Base-by-base conservation (phyloP, 2,888 invertebrate genomes). In the Stegana nigrithorax region DNA sequence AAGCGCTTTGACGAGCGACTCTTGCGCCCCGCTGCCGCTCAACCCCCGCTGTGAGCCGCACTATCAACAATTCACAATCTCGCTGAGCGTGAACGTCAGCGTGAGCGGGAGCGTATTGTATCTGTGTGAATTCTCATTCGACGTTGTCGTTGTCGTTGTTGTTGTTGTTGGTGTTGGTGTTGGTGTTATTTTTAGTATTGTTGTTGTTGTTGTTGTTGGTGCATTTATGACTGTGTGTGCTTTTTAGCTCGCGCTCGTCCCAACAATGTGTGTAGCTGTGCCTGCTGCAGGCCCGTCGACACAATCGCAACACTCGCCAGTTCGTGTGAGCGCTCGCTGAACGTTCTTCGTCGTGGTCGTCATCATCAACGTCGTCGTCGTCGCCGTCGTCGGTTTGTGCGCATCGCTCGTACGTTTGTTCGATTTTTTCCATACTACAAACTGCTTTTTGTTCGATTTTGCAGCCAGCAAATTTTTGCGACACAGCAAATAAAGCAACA, bases 1-100 rank as follows among this genome's bases (percentile, higher is more conserved):
- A 78, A 76, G 76, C 78, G 72, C 69, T n/a, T n/a, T n/a, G n/a
- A n/a, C n/a, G n/a, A 17, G 57, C 25, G 6, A 25, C 14, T 2
- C 26, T 44, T 44, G 23, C 12, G 8, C 10, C 17, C 14, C 10
- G 29, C 57, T 57, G 36, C 42, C 27, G 14, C 29, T 53, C 32
- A 29, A 10, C 10, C 10, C 10, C 6, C 29, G 14, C 8, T 53
- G 56, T 19, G 42, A 50, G 47, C 12, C 39, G 7, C 39, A n/a
- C 39, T 36, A 36, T 36, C 36, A n/a, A n/a, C n/a, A n/a, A n/a
- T n/a, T n/a, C n/a, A n/a, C n/a, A n/a, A n/a, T n/a, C n/a, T n/a
- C 32, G 62, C 19, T 39, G 59, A 56, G 57, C 59, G 64, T 59
- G 39, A 29, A 63, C 60, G 66, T 60, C 66, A 19, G 1, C 12